These are phyloP conservation scores for Stenurella melanura DNA, from an alignment of 2,888 invertebrate genomes.

Conservation along the genomic window DNA sequence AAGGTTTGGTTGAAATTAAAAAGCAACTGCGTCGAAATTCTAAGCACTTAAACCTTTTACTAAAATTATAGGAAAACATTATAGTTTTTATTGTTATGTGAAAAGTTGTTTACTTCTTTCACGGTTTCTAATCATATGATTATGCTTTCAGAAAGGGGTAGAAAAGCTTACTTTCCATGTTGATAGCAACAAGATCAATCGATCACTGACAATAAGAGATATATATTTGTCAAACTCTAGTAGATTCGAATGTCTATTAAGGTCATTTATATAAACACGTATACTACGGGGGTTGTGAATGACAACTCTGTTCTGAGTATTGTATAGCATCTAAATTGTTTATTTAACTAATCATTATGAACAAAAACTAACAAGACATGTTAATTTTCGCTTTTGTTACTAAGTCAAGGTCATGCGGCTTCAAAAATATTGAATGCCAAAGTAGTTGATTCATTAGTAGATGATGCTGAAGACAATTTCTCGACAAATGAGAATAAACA, in stretches of 20 bases:
- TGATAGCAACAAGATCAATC: slow-evolving; percentile 3
- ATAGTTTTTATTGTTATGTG: slow-evolving; percentile 3
- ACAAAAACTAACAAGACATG: too few species aligned
- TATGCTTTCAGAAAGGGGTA: not conserved
- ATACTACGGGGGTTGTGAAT: too few species aligned
- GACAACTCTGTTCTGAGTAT: too few species aligned
- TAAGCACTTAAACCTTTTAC: not conserved
- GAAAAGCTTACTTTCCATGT: not conserved
- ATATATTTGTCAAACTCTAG: not conserved
- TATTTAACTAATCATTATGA: too few species aligned
- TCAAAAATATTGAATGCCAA: too few species aligned
- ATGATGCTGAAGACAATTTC: too few species aligned
- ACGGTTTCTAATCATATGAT: slow-evolving; percentile 3
- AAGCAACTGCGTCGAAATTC: not conserved
- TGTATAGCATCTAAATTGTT: too few species aligned
- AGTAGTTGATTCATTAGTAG: too few species aligned
- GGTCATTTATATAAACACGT: too few species aligned
- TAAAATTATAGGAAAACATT: slow-evolving; percentile 3
- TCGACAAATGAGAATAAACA: too few species aligned
- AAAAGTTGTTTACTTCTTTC: slow-evolving; percentile 7
- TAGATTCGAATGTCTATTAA: not conserved
- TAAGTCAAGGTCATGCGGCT: too few species aligned
- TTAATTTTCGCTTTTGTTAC: too few species aligned
- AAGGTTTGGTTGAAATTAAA: slow-evolving; percentile 8
- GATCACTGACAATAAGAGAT: not conserved